Conservation (phyloP, 2,888 invertebrate genomes). For the Periphyllus acericola region DNA sequence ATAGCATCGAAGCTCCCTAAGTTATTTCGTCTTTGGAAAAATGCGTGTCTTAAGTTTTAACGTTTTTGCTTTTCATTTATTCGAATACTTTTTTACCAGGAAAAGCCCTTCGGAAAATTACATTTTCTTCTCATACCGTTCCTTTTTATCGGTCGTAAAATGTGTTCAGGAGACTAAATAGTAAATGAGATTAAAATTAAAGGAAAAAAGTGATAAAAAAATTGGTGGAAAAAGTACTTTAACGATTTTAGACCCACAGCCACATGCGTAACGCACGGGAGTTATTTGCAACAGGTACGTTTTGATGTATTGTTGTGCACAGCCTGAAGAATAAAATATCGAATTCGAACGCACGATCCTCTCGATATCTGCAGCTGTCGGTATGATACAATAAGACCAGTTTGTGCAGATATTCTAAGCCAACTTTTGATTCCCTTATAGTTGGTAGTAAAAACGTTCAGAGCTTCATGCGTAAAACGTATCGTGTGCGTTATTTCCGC, state of each 20-base stretch:
- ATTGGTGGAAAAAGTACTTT: not conserved
- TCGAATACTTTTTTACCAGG: constrained; percentile 22
- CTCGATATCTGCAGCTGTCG: too few relatives aligned
- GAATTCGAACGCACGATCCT: not conserved
- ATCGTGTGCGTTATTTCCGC: too few relatives aligned
- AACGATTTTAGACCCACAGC: not conserved
- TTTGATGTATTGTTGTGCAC: not conserved
- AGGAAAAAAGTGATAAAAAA: not conserved
- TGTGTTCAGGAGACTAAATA: not conserved
- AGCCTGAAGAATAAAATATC: not conserved
- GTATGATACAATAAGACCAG: too few relatives aligned
- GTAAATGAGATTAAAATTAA: not conserved
- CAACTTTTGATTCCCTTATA: too few relatives aligned
- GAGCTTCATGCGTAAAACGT: too few relatives aligned
- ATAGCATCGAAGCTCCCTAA: not conserved
- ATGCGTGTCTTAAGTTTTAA: constrained; percentile 6
- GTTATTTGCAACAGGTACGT: not conserved
- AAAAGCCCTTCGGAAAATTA: not conserved
- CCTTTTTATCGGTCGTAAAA: constrained; percentile 11
- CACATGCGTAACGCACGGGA: not conserved
- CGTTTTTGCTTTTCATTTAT: not conserved
- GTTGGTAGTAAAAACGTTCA: too few relatives aligned
- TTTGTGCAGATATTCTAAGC: too few relatives aligned
- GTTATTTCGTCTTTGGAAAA: not conserved
- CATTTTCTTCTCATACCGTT: not conserved